Conservation (phyloP, 2,113 vertebrate species). For the Ovis canadensis region DNA sequence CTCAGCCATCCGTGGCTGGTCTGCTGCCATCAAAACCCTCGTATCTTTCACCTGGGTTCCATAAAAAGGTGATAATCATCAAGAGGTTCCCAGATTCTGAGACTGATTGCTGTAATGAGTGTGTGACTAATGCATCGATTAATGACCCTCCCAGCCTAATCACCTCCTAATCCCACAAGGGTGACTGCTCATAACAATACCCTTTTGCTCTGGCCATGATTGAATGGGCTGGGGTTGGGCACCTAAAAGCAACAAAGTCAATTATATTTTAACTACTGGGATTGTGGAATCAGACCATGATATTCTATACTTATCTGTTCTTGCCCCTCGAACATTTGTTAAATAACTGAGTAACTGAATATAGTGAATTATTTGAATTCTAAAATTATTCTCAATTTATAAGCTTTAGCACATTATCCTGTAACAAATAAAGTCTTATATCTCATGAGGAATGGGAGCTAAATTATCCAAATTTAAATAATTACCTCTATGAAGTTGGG, state of each 20-base stretch:
- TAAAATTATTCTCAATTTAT: not conserved
- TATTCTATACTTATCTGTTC: not conserved
- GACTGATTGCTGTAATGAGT: not conserved
- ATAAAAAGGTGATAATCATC: not conserved
- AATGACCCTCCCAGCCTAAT: not conserved
- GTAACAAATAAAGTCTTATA: not conserved
- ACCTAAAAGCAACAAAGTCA: not conserved
- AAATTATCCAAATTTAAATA: not conserved
- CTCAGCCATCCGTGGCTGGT: slow-evolving; percentile 86
- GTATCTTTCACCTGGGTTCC: slow-evolving; percentile 78
- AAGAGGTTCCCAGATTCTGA: not conserved
- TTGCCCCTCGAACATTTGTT: not conserved
- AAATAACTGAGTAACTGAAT: not conserved
- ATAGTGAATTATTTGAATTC: not conserved
- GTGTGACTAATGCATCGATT: not conserved
- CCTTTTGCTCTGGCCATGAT: not conserved
- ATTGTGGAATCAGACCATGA: not conserved
- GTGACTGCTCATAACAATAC: not conserved
- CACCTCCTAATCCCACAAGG: not conserved
- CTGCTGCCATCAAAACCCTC: slow-evolving; percentile 85
- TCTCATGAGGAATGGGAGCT: not conserved
- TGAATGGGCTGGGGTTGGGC: not conserved
- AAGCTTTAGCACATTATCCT: not conserved
- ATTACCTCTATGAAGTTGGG: not conserved
- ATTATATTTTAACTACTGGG: not conserved